Evolutionary conservation across 2,113 vertebrate species (phyloP), one percentile per base, ranked within the genome.

Genomic region (Pomatostomus ruficeps): DNA sequence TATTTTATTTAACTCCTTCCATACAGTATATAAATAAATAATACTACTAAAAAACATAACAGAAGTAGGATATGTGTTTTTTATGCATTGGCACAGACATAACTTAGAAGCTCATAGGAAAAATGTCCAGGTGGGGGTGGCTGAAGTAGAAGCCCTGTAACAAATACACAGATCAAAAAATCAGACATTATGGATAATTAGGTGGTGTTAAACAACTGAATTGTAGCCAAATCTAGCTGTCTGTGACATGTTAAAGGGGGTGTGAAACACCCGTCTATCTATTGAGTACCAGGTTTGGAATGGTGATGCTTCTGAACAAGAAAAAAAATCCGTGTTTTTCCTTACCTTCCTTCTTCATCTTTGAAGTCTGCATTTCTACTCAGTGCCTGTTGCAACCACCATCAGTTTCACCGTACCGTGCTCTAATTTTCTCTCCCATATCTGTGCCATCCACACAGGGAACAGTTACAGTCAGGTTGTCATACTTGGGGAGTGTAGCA

Each of bases 331-430:
- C 7, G 1, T 26, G 10, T 51, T 77, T 20, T 20, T 85, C 66
- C 93, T 91, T 95, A 94, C 89, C 89, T 92, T 88, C 33, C 31
- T 72, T 58, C 38, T 92, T 33, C 49, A 66, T 66, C 73, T 85
- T 73, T 85, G 89, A 93, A 55, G 45, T 74, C 63, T 77, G 38
- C 3, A 0, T 66, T 88, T 89, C 51, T 73, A 40, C 35, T 63
- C 85, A 49, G 75, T 29, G 67, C 33, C 46, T 5, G 5, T 46
- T 91, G 46, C 54, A 80, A 29, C 26, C 51, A 74, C 59, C 51
- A 4, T 9, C 43, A 55, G n/a, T 63, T 51, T 63, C 43, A 6
- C 54, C 29, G 26, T 15, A 45, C 11, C 2, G 1, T 3, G 5
- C 43, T 77, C 33, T 71, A 6, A 66, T 79, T 78, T 76, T 54